Evolutionary conservation across 1,140 invertebrate genomes (phyloP).

Genomic region (Bombyx mori): DNA sequence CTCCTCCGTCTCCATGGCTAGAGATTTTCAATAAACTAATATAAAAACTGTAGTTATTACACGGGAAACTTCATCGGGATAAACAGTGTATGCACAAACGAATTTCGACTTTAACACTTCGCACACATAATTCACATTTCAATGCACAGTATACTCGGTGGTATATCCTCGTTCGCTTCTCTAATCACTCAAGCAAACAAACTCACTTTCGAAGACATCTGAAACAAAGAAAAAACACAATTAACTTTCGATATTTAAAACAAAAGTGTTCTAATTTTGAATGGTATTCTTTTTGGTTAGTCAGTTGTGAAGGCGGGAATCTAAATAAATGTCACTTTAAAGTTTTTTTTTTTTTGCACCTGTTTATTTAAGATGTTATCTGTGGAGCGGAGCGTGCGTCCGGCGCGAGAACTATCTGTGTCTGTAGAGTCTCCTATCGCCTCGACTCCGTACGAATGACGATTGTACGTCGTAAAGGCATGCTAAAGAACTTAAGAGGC

Average conservation of each 20-base stretch:
- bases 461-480: slow-evolving; percentile 13
- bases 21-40: slow-evolving; percentile 35
- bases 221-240: slow-evolving; percentile 48
- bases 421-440: slow-evolving; percentile 44
- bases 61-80: slow-evolving; percentile 57
- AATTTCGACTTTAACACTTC: slow-evolving; percentile 49
- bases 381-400: slow-evolving; percentile 14
- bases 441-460: slow-evolving; percentile 30
- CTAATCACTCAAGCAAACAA: slow-evolving; percentile 42
- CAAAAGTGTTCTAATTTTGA: slow-evolving; percentile 2
- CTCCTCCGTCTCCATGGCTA: slow-evolving; percentile 87
- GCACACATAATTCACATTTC: slow-evolving; percentile 64
- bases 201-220: slow-evolving; percentile 49
- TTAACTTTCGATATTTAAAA: slow-evolving; percentile 15
- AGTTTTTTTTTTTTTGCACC: too few species aligned
- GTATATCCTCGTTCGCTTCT: slow-evolving; percentile 22
- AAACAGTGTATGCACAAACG: slow-evolving; percentile 41
- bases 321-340: too few species aligned
- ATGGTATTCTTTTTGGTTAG: too few species aligned
- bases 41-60: slow-evolving; percentile 38
- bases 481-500: slow-evolving; percentile 14
- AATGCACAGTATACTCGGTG: slow-evolving; percentile 30
- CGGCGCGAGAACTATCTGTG: slow-evolving; percentile 26
- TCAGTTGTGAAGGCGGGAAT: too few species aligned
- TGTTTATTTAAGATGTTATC: slow-evolving; percentile 7